A percentile compares a stretch with the other conserved stretches of the same genome.
Conservation (phyloP, 1,140 invertebrate genomes). For the Diorhabda elongata region DNA sequence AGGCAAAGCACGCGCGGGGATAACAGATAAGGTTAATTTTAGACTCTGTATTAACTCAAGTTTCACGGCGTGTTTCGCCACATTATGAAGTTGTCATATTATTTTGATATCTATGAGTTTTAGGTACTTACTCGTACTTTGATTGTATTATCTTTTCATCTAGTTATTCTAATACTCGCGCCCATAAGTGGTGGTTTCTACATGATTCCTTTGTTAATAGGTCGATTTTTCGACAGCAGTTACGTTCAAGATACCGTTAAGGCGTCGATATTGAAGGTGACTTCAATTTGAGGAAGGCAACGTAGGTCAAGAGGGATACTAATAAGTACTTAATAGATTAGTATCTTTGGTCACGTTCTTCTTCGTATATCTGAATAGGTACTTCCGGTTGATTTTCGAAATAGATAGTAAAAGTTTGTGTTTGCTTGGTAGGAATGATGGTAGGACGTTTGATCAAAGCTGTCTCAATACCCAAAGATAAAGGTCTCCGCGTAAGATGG, state of each 20-base stretch:
- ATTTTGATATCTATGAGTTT: too few relatives aligned
- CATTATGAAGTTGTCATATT: too few relatives aligned
- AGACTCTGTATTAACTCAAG: too few relatives aligned
- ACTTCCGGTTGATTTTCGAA: conserved; percentile 95
- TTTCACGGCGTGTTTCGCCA: too few relatives aligned
- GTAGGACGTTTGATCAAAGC: conserved; percentile 93
- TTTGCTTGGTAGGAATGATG: conserved; percentile 93
- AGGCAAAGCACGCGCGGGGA: too few relatives aligned
- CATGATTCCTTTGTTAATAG: conserved; percentile 96
- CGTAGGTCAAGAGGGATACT: conserved; percentile 93
- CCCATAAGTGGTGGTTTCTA: conserved; percentile 97
- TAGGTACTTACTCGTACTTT: too few relatives aligned
- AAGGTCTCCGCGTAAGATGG: conserved; percentile 91
- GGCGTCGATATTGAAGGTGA: conserved; percentile 89
- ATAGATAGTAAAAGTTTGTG: conserved; percentile 94
- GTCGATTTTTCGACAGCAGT: conserved; percentile 88
- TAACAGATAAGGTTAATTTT: too few relatives aligned
- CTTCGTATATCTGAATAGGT: conserved; percentile 85
- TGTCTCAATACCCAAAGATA: conserved; percentile 97
- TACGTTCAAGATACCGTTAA: conserved; percentile 82
- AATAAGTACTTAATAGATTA: conserved; percentile 81
- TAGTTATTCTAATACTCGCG: conserved; percentile 96
- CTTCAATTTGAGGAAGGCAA: conserved; percentile 90
- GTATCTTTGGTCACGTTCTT: conserved; percentile 92
- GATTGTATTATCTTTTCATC: conserved; percentile 81